Evolutionary conservation across 1,140 invertebrate species (phyloP).

Genomic region (Drosophila sproati): DNA sequence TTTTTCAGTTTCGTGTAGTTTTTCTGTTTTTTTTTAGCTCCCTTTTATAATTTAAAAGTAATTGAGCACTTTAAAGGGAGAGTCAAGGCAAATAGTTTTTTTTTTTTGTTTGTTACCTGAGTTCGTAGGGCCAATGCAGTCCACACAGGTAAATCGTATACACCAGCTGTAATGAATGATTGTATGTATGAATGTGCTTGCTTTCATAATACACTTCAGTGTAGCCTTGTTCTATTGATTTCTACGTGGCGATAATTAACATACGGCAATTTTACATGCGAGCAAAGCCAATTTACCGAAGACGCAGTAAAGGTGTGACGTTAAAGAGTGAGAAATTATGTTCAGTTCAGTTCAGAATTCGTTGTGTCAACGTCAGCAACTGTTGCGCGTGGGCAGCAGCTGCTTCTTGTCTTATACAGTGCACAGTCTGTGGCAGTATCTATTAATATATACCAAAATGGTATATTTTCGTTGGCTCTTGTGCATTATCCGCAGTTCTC

Average conservation of each 20-base stretch:
- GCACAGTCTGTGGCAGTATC: not conserved
- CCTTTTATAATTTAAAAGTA: slow-evolving; percentile 55
- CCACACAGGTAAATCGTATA: too few relatives aligned
- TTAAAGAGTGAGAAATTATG: slow-evolving; percentile 39
- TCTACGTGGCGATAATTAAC: slow-evolving; percentile 62
- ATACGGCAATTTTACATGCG: slow-evolving; percentile 57
- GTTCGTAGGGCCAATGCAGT: too few relatives aligned
- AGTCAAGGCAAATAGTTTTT: slow-evolving; percentile 23
- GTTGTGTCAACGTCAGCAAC: slow-evolving; percentile 24
- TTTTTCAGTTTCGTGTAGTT: slow-evolving; percentile 3
- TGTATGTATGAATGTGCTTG: slow-evolving; percentile 3
- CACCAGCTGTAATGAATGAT: not conserved
- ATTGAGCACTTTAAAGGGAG: slow-evolving; percentile 63
- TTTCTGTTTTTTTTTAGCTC: not conserved
- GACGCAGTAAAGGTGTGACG: slow-evolving; percentile 72
- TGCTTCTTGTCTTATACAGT: not conserved
- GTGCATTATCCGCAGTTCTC: too few relatives aligned
- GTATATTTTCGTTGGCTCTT: too few relatives aligned
- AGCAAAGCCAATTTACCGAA: slow-evolving; percentile 41
- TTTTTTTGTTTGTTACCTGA: too few relatives aligned
- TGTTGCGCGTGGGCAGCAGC: slow-evolving; percentile 34
- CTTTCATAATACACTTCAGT: slow-evolving; percentile 39
- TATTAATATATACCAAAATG: not conserved
- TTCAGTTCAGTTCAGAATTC: too few relatives aligned
- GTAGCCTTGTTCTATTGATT: slow-evolving; percentile 64